Percentiles rank a stretch among this genome's conserved stretches.
Conservation (phyloP, 2,113 vertebrate genomes). For the Taurulus bubalis region DNA sequence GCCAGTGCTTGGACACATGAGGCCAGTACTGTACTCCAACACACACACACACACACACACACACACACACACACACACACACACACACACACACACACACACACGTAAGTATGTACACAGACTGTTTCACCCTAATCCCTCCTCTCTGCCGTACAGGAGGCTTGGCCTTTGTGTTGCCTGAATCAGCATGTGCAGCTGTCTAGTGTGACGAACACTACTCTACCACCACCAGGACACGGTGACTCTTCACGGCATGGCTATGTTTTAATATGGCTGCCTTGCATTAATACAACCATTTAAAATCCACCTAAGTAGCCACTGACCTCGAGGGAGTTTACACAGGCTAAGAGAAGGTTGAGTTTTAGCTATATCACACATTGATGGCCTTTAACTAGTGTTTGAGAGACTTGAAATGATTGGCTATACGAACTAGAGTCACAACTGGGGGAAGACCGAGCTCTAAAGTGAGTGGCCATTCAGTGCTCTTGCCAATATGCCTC, state of each 20-base stretch:
- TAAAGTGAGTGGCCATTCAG: slow-evolving; percentile 67
- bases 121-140: slow-evolving; percentile 33
- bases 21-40: slow-evolving; percentile 41
- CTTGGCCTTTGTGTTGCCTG: slow-evolving; percentile 69
- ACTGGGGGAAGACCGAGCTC: slow-evolving; percentile 51
- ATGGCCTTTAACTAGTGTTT: slow-evolving; percentile 67
- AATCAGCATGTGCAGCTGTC: slow-evolving; percentile 75
- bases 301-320: slow-evolving; percentile 46
- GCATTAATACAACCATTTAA: slow-evolving; percentile 59
- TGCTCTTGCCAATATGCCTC: slow-evolving; percentile 69
- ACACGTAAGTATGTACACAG: slow-evolving; percentile 31
- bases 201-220: slow-evolving; percentile 54
- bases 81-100: slow-evolving; percentile 11
- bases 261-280: slow-evolving; percentile 53
- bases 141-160: slow-evolving; percentile 44
- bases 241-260: slow-evolving; percentile 56
- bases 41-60: slow-evolving; percentile 24
- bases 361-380: slow-evolving; percentile 60
- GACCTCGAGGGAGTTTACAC: slow-evolving; percentile 53
- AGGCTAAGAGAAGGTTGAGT: slow-evolving; percentile 52
- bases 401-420: slow-evolving; percentile 47
- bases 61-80: slow-evolving; percentile 32
- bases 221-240: slow-evolving; percentile 42
- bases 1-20: slow-evolving; percentile 33
- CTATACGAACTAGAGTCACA: slow-evolving; percentile 52